Evolutionary conservation across 2,888 invertebrate genomes (phyloP), one percentile per base, ranked within the genome.

Genomic region (Hirtodrosophila duncani): DNA sequence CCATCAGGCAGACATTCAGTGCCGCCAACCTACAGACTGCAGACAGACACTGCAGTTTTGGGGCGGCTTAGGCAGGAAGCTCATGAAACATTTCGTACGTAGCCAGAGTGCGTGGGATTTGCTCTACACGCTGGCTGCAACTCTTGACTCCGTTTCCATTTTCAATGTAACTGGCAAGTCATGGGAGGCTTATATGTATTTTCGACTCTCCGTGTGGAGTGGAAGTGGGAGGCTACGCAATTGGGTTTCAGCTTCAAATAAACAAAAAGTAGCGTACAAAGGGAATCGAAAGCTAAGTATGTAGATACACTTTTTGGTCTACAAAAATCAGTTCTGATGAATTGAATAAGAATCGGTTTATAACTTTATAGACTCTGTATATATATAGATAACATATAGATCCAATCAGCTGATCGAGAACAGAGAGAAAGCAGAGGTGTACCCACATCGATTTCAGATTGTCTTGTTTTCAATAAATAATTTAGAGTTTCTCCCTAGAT

Each of bases 151-250:
- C n/a, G n/a, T n/a, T n/a, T 55, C 55, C 67, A 65, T 69, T 74
- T 71, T 56, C 70, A 52, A 36, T 18, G 17, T 36, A 63, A 64
- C 58, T 61, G 75, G 42, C 74, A 55, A 81, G 75, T 79, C 81
- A 77, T 74, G 79, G 60, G 50, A 46, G 42, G 50, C 52, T 39
- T 51, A 44, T 49, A 43, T 41, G 42, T 29, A 43, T 30, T 23
- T 37, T 8, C 31, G 33, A 48, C 31, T 26, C 26, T 18, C 11
- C 26, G 13, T 17, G 20, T 14, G 3, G 10, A 7, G 8, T 16
- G 23, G 37, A 14, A 49, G 75, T 66, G 42, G 70, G 71, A 77
- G 71, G 80, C 67, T 46, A 79, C 71, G 67, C 80, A 71, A 56
- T 30, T 49, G 57, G 46, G 31, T 63, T 64, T 46, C 64, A 52